Evolutionary conservation across 2,888 invertebrate species (phyloP).

Genomic region (Nomada ruficornis): DNA sequence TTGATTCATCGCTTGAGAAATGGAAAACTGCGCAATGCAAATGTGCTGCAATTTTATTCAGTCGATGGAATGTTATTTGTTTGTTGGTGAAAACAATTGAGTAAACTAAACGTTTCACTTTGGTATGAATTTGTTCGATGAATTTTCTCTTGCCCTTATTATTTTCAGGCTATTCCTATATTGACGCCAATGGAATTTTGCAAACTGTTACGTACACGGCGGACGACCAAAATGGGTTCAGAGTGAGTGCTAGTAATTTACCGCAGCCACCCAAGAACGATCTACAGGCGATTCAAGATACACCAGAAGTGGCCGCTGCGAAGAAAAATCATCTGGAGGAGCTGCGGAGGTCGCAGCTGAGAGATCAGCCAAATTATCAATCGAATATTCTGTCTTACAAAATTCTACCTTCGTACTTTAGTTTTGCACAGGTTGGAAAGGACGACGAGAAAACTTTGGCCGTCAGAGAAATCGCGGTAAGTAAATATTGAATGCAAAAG

Average conservation of each 20-base stretch:
- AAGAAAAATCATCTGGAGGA: slow-evolving; percentile 82
- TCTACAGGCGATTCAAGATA: slow-evolving; percentile 82
- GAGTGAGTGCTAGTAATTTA: slow-evolving; percentile 88
- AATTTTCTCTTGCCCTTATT: neutral
- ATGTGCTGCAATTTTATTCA: neutral
- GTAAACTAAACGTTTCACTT: neutral
- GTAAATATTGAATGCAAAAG: neutral
- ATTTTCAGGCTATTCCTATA: slow-evolving; percentile 87
- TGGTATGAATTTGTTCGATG: neutral
- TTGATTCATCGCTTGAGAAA: slow-evolving; percentile 15
- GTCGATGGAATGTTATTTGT: no score
- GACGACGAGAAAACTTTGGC: slow-evolving; percentile 30
- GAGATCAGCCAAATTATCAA: slow-evolving; percentile 55
- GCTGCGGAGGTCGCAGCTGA: slow-evolving; percentile 53
- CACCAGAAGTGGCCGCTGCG: slow-evolving; percentile 85
- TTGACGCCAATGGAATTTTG: slow-evolving; percentile 88
- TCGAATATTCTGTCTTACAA: slow-evolving; percentile 66
- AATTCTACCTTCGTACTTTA: slow-evolving; percentile 62
- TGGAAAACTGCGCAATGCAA: neutral
- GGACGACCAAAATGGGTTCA: slow-evolving; percentile 87
- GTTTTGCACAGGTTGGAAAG: slow-evolving; percentile 57
- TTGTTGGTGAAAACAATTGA: no score
- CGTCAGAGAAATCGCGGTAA: slow-evolving; percentile 52
- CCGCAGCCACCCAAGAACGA: slow-evolving; percentile 77
- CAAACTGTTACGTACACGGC: slow-evolving; percentile 88